Evolutionary conservation across 2,113 vertebrate genomes (phyloP).

Genomic region (Strix aluco): DNA sequence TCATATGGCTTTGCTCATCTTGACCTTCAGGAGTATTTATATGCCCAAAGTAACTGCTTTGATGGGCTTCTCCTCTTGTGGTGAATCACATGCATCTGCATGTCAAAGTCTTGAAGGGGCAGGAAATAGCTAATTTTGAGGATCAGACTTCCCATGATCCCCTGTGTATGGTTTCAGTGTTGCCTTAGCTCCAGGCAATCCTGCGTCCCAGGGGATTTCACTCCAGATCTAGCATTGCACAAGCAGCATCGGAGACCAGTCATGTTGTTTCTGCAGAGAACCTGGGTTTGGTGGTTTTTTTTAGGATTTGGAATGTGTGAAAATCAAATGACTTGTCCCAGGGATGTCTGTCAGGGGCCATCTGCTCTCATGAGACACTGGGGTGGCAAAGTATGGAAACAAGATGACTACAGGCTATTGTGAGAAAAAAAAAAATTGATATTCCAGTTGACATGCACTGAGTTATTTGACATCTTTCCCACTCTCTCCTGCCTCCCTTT

Average conservation of each 20-base stretch:
- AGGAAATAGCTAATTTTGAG: conserved; percentile 1
- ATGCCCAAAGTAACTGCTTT: background rate
- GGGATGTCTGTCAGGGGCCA: background rate
- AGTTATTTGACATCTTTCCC: background rate
- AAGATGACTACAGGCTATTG: background rate
- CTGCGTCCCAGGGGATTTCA: background rate
- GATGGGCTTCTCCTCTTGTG: background rate
- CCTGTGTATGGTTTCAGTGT: background rate
- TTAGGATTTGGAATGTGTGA: background rate
- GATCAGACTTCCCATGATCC: background rate
- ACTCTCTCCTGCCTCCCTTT: background rate
- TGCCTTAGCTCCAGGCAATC: background rate
- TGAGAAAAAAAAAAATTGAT: background rate
- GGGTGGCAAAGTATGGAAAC: background rate
- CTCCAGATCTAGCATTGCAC: background rate
- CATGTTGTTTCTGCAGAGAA: background rate
- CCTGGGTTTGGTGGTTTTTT: background rate
- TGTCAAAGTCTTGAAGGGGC: background rate
- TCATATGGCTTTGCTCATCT: background rate
- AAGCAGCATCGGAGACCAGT: background rate
- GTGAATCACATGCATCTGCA: background rate
- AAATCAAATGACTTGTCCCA: background rate
- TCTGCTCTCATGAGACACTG: background rate
- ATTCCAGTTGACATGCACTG: background rate
- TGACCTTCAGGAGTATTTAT: background rate